phyloP scores from a whole-genome alignment of 2,797 vertebrate species.

The Karalla daura region DNA sequence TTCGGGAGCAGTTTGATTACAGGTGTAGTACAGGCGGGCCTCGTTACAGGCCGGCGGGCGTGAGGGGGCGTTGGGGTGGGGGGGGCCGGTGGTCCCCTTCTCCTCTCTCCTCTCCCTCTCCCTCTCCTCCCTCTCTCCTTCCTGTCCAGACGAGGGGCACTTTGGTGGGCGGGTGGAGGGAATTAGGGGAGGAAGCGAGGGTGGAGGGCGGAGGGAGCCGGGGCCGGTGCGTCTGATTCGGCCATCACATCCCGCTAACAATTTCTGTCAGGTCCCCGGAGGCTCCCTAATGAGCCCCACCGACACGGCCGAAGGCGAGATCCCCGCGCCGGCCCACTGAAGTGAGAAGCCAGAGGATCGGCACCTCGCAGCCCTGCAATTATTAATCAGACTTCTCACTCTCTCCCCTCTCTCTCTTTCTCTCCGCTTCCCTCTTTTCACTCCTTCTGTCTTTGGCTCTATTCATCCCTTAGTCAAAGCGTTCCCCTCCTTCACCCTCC shows the following conservation, averaged over 20 bases:
- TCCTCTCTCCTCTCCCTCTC: no score
- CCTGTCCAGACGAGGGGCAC: slow-evolving; percentile 60
- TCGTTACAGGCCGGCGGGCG: slow-evolving; percentile 79
- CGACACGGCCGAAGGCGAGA: slow-evolving; percentile 95
- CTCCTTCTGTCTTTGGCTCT: slow-evolving; percentile 48
- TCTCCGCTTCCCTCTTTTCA: no score
- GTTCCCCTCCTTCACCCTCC: slow-evolving; percentile 48
- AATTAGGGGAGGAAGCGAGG: slow-evolving; percentile 47
- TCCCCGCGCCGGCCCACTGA: slow-evolving; percentile 88
- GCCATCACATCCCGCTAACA: slow-evolving; percentile 93
- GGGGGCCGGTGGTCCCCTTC: slow-evolving; percentile 12
- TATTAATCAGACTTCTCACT: slow-evolving; percentile 88
- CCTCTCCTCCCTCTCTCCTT: slow-evolving; percentile 31
- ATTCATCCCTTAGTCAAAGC: slow-evolving; percentile 88
- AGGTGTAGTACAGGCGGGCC: slow-evolving; percentile 86
- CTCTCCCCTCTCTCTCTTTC: slow-evolving; percentile 46
- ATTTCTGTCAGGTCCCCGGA: slow-evolving; percentile 92
- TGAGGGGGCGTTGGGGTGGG: not conserved
- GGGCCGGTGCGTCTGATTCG: slow-evolving; percentile 81
- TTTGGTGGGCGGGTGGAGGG: slow-evolving; percentile 44
- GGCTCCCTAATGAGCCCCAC: slow-evolving; percentile 95
- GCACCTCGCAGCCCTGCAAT: slow-evolving; percentile 74
- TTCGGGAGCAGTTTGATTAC: slow-evolving; percentile 87
- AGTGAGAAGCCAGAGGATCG: slow-evolving; percentile 90
- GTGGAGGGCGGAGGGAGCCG: slow-evolving; percentile 16